Evolutionary conservation across 1,140 invertebrate genomes (phyloP).

Genomic region (Eubasilissa regina): DNA sequence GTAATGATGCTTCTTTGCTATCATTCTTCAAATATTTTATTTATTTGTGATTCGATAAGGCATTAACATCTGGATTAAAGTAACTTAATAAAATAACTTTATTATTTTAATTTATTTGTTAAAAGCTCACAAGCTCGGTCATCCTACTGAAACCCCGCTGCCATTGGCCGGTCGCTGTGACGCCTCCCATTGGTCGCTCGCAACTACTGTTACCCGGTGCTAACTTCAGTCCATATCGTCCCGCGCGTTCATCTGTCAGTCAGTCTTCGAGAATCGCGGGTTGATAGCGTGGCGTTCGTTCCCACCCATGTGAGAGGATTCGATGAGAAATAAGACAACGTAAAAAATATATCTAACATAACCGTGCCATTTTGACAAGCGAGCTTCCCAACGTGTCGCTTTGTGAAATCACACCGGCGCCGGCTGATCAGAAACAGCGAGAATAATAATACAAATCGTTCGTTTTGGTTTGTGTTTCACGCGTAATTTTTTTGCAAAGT

Average conservation of each 20-base stretch:
- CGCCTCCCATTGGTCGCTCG: conserved; percentile 36
- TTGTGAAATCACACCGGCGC: conserved; percentile 9
- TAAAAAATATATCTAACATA: conserved; percentile 14
- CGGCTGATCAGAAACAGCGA: not conserved
- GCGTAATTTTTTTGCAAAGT: not conserved
- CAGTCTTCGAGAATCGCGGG: conserved; percentile 28
- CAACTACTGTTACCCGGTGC: conserved; percentile 24
- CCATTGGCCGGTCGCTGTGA: conserved; percentile 8
- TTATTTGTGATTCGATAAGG: too few relatives aligned
- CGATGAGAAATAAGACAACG: conserved; percentile 34
- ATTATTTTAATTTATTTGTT: too few relatives aligned
- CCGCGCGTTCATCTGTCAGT: conserved; percentile 38
- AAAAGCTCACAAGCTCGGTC: not conserved
- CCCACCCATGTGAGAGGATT: not conserved
- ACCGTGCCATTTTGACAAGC: conserved; percentile 36
- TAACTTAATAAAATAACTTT: too few relatives aligned
- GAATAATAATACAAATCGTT: not conserved
- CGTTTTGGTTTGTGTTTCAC: conserved; percentile 11
- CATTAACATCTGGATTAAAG: too few relatives aligned
- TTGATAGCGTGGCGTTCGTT: not conserved
- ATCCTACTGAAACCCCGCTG: conserved; percentile 8
- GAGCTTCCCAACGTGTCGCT: not conserved
- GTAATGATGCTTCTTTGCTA: too few relatives aligned
- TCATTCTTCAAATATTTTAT: too few relatives aligned
- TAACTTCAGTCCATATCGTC: conserved; percentile 29